Evolutionary conservation across 2,888 invertebrate genomes (phyloP).

Genomic region (Cantharis nigra): DNA sequence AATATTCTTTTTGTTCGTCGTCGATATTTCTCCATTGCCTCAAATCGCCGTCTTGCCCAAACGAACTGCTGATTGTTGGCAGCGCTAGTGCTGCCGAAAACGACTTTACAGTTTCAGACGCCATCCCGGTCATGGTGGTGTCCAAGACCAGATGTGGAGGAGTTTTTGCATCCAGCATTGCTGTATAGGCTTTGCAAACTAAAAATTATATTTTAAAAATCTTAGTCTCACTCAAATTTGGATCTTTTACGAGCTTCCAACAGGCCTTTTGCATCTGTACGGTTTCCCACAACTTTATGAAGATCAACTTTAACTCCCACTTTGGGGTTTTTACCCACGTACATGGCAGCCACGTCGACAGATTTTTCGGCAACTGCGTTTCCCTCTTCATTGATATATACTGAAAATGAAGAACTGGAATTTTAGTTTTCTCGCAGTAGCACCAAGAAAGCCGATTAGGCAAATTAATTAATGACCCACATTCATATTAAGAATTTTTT

Average conservation of each 20-base stretch:
- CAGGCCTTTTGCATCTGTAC: conserved; percentile 72
- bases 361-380: conserved; percentile 73
- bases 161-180: conserved; percentile 65
- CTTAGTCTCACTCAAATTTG: background rate
- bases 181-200: conserved; percentile 77
- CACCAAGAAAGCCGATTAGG: background rate
- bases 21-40: conserved; percentile 80
- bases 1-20: conserved; percentile 71
- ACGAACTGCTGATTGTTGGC: conserved; percentile 84
- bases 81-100: conserved; percentile 78
- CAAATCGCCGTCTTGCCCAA: conserved; percentile 82
- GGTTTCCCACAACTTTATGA: conserved; percentile 68
- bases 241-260: conserved; percentile 70
- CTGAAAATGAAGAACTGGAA: conserved; percentile 52
- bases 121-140: conserved; percentile 78
- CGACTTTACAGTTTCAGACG: conserved; percentile 84
- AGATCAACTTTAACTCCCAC: conserved; percentile 68
- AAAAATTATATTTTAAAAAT: conserved; percentile 33
- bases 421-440: background rate
- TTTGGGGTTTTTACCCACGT: conserved; percentile 70
- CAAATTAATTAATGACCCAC: background rate
- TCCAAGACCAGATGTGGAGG: conserved; percentile 82
- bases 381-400: conserved; percentile 75
- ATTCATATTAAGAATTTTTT: background rate
- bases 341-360: conserved; percentile 72